Evolutionary conservation across 2,113 vertebrate species (phyloP).

Genomic region (Chaetodon trifascialis): DNA sequence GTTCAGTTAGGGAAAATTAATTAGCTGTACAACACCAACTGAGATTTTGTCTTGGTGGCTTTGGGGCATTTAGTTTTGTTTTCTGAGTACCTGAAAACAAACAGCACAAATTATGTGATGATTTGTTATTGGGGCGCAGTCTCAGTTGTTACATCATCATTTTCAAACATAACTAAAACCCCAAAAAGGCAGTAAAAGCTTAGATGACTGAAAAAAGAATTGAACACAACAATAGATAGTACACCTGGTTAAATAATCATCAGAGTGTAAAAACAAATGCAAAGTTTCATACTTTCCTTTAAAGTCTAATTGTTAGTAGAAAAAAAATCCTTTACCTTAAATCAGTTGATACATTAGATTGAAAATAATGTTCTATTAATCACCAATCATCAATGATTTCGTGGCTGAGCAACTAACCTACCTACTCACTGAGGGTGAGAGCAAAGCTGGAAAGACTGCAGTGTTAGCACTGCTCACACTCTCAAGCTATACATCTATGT

Average conservation of each 20-base stretch:
- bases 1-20: constrained; percentile 33
- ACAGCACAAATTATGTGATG: constrained; percentile 3
- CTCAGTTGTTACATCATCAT: not conserved
- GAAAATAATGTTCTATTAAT: too few relatives aligned
- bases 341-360: too few relatives aligned
- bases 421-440: too few relatives aligned
- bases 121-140: not conserved
- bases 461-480: too few relatives aligned
- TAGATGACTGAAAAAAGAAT: not conserved
- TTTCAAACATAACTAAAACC: not conserved
- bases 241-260: not conserved
- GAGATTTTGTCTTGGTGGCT: constrained; percentile 14
- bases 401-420: too few relatives aligned
- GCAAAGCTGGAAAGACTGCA: too few relatives aligned
- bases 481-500: too few relatives aligned
- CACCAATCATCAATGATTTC: too few relatives aligned
- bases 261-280: not conserved
- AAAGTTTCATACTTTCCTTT: not conserved
- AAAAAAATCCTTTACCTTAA: too few relatives aligned
- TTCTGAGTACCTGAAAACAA: constrained; percentile 9
- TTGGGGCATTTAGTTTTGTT: constrained; percentile 4
- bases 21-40: constrained; percentile 35
- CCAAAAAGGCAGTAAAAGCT: not conserved
- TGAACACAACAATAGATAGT: not conserved
- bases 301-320: not conserved